A percentile compares a stretch with the other conserved stretches of the same genome.
Evolutionary conservation across 2,888 invertebrate genomes (phyloP).

Genomic region (Exephanes ischioxanthus): DNA sequence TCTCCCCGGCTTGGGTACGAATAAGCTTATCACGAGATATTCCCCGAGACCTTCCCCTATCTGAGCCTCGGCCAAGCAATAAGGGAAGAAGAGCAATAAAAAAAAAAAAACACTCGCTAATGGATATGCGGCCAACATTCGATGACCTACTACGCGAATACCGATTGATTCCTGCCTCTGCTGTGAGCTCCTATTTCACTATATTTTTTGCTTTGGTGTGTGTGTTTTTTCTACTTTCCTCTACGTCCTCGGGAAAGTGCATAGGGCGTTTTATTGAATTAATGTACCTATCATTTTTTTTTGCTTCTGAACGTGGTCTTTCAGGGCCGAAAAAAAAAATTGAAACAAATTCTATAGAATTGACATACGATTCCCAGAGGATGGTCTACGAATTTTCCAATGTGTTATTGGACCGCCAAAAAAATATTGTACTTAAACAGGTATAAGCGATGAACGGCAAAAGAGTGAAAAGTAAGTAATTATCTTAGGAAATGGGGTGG

Average conservation of each 20-base stretch:
- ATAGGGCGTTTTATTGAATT: neutral
- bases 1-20: neutral
- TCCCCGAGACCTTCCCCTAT: slow-evolving; percentile 40
- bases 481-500: too few species aligned
- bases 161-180: slow-evolving; percentile 55
- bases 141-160: slow-evolving; percentile 36
- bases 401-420: neutral
- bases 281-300: neutral
- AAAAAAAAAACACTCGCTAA: slow-evolving; percentile 37
- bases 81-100: slow-evolving; percentile 11
- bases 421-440: neutral
- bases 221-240: neutral
- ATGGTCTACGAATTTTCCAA: neutral
- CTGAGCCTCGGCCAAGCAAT: slow-evolving; percentile 59
- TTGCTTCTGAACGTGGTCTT: neutral
- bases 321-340: neutral
- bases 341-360: neutral
- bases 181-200: slow-evolving; percentile 14
- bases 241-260: neutral
- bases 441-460: neutral
- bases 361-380: neutral
- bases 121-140: slow-evolving; percentile 56
- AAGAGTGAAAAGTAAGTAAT: neutral
- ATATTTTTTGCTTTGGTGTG: neutral
- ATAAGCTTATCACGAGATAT: slow-evolving; percentile 52